Base-by-base conservation (phyloP, 92 coral and sea anemone genomes). In the Anthopleura xanthogrammica region DNA sequence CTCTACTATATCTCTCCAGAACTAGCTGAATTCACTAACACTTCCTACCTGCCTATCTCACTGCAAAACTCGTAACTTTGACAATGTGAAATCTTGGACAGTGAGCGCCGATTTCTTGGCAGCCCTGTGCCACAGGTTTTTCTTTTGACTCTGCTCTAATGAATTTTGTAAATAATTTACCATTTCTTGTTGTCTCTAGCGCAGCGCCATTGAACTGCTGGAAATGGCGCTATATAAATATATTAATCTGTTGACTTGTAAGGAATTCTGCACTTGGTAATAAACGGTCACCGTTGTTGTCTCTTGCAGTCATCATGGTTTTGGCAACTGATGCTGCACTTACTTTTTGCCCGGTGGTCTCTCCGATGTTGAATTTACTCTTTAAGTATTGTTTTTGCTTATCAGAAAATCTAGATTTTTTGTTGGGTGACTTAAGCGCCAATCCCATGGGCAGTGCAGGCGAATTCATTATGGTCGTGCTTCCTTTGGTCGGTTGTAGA, bases 191-290 rank as follows among this genome's bases (percentile, higher is more conserved):
- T n/a, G n/a, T n/a, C n/a, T n/a, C n/a, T n/a, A n/a, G n/a, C n/a
- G n/a, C n/a, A n/a, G n/a, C n/a, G n/a, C n/a, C n/a, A n/a, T n/a
- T n/a, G n/a, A n/a, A n/a, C n/a, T n/a, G n/a, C n/a, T n/a, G n/a
- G n/a, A n/a, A n/a, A n/a, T n/a, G n/a, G n/a, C n/a, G n/a, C n/a
- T n/a, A n/a, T n/a, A n/a, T n/a, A n/a, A n/a, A n/a, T n/a, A n/a
- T n/a, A n/a, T n/a, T n/a, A n/a, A 83, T 80, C 83, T 87, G 84
- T 83, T 87, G 56, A 75, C 83, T 65, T n/a, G 90, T 87, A 72
- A 84, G 88, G 76, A 83, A 88, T 58, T 88, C 91, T 75, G 88
- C 50, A 78, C 75, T 73, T 39, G 82, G 40, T 74, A 83, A 88
- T 52, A 72, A 65, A 60, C 88, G 85, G 73, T 78, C 50, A 66